A percentile compares a stretch with the other conserved stretches of the same genome.
Evolutionary conservation across 2,113 vertebrate species (phyloP).

Genomic region (Pelvicachromis taeniatus): DNA sequence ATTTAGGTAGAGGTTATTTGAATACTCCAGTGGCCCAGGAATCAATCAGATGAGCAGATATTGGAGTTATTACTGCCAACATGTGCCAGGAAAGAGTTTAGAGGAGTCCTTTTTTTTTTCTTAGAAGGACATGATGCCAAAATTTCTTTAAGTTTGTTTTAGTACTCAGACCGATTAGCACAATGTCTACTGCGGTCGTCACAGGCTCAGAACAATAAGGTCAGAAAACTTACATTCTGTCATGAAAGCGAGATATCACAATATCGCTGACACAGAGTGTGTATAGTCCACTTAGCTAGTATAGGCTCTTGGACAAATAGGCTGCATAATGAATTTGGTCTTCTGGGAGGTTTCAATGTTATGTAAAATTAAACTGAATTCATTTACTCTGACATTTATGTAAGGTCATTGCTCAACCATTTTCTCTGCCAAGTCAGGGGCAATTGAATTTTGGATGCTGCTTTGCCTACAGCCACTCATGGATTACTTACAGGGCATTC

Average conservation of each 20-base stretch:
- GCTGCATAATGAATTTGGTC: slow-evolving; percentile 29
- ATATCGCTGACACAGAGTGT: background rate
- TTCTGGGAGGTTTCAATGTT: slow-evolving; percentile 28
- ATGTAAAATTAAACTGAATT: slow-evolving; percentile 55
- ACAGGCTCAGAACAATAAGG: background rate
- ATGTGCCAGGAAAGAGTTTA: background rate
- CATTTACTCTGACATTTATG: slow-evolving; percentile 54
- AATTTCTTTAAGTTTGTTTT: background rate
- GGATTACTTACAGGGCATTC: slow-evolving; percentile 32
- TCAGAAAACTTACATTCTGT: background rate
- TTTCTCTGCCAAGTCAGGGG: slow-evolving; percentile 34
- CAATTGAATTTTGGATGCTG: slow-evolving; percentile 58
- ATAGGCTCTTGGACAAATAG: slow-evolving; percentile 23
- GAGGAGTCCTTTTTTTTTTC: background rate
- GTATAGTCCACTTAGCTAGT: background rate
- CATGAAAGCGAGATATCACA: background rate
- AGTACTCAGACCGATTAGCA: background rate
- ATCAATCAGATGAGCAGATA: background rate
- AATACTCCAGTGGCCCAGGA: background rate
- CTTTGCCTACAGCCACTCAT: slow-evolving; percentile 35
- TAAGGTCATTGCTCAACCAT: slow-evolving; percentile 59
- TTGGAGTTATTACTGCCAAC: background rate
- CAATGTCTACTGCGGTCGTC: background rate
- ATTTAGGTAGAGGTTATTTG: background rate
- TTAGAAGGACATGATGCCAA: background rate